Conservation (phyloP, 2,113 vertebrate species). For the Polypterus bichir region DNA sequence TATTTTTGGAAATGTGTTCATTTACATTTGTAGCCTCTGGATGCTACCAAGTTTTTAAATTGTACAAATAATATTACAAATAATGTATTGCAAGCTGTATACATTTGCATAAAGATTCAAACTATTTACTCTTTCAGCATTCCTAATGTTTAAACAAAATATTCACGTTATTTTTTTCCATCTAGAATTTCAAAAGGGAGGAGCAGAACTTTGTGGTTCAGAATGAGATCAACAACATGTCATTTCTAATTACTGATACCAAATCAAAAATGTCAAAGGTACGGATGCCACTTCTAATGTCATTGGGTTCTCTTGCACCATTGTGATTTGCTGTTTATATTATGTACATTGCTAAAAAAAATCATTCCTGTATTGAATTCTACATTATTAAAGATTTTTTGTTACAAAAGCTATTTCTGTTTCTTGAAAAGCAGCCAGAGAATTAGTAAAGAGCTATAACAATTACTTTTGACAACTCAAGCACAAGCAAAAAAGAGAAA, state of each 20-base stretch:
- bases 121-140: not conserved
- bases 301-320: not conserved
- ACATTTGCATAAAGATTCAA: slow-evolving; percentile 2
- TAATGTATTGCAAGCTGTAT: not conserved
- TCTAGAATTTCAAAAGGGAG: slow-evolving; percentile 92
- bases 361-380: too few species aligned
- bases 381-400: too few species aligned
- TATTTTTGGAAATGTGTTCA: too few species aligned
- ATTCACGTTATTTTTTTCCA: slow-evolving; percentile 11
- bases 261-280: slow-evolving; percentile 97
- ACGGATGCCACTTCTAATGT: slow-evolving; percentile 10
- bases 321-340: not conserved
- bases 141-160: not conserved
- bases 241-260: slow-evolving; percentile 87
- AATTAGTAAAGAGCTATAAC: too few species aligned
- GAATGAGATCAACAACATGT: slow-evolving; percentile 98
- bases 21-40: too few species aligned
- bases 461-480: too few species aligned
- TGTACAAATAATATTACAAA: not conserved
- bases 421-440: too few species aligned
- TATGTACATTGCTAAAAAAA: too few species aligned
- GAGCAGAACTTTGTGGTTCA: slow-evolving; percentile 96
- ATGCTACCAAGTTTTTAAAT: too few species aligned
- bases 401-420: too few species aligned
- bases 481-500: too few species aligned